Evolutionary conservation across 2,888 invertebrate genomes (phyloP), one percentile per base, ranked within the genome.

Genomic region (Eupelmus urozonus): DNA sequence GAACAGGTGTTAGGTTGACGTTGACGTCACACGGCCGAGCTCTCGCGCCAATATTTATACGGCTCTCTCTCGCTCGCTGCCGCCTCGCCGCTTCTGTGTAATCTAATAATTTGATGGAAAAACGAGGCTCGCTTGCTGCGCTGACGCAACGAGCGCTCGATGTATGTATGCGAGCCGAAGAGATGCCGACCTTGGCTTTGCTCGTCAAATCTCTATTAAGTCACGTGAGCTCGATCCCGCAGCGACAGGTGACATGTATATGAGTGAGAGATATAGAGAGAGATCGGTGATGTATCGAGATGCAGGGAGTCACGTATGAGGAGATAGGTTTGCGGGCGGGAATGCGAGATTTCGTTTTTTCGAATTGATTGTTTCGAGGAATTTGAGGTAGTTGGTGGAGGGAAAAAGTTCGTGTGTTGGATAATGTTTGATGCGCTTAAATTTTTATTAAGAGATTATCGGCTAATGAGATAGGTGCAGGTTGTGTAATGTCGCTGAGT

Each of bases 121-220:
- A 83, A 84, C 80, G 70, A 80, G 79, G 72, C 78, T 82, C 79
- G 69, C 23, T n/a, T 71, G 11, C 13, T 23, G 49, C 60, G 49
- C 34, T 72, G 81, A 88, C 83, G 84, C 85, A 87, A 87, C 79
- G 73, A 65, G 74, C 62, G 27, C n/a, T 16, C 20, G 42, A 62
- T 73, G 23, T 40, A 63, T 55, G 78, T 79, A 20, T 7, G 13
- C 13, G 4, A n/a, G 23, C 70, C 53, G 83, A 83, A 74, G 81
- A 83, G 82, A 83, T 80, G 82, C 82, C 73, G 83, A 78, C 88
- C 88, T 88, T 87, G 88, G 83, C 82, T 83, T 84, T 84, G 84
- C 81, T 82, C 84, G 82, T 79, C 81, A 76, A 83, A 83, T 85
- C 85, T 84, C 84, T 84, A 80, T 66, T 57, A 57, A 84, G 79